Percentiles rank a stretch among this genome's conserved stretches.
phyloP scores from a whole-genome alignment of 2,113 vertebrate species.

The Dromas ardeola region DNA sequence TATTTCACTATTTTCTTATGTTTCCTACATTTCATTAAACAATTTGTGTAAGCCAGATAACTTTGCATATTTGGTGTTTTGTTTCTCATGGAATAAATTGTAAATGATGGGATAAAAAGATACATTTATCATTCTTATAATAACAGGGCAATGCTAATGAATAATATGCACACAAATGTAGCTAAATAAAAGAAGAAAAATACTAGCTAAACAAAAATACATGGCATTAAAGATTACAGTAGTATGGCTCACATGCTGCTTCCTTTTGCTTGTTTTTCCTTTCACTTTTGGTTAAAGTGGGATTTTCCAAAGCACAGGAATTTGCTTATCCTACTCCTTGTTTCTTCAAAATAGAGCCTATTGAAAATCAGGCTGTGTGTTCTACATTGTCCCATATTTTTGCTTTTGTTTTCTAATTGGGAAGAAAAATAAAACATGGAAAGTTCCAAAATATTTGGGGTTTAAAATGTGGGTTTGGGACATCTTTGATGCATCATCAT shows the following conservation, averaged over 20 bases:
- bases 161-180: not conserved
- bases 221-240: not conserved
- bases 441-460: not conserved
- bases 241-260: not conserved
- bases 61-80: not conserved
- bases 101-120: not conserved
- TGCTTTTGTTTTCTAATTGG: conserved; percentile 16
- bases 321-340: not conserved
- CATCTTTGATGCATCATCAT: not conserved
- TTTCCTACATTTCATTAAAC: not conserved
- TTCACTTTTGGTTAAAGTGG: conserved; percentile 12
- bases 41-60: not conserved
- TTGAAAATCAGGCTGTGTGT: not conserved
- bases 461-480: not conserved
- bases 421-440: not conserved
- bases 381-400: not conserved
- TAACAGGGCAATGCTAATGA: not conserved
- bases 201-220: not conserved
- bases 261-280: not conserved
- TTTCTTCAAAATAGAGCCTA: not conserved
- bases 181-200: not conserved
- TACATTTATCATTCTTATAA: not conserved
- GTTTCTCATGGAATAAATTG: not conserved
- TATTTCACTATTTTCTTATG: not conserved
- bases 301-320: not conserved